phyloP scores from a whole-genome alignment of 2,113 vertebrate genomes.

The Vidua macroura region DNA sequence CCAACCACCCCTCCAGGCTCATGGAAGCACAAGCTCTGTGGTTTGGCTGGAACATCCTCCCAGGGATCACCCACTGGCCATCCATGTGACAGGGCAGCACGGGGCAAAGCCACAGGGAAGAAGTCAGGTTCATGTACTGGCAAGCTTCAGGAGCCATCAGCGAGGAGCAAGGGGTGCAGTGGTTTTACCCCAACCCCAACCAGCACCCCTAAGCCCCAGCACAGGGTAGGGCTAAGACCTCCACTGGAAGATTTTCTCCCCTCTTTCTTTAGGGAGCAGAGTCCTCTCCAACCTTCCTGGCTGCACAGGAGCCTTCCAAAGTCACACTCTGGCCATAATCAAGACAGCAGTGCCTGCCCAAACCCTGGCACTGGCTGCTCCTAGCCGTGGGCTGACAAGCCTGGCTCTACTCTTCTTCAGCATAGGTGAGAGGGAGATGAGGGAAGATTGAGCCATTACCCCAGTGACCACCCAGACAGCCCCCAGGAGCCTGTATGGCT shows the following conservation, averaged over 20 bases:
- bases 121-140: neutral
- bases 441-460: neutral
- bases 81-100: fast-evolving
- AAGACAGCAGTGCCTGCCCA: neutral
- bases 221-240: neutral
- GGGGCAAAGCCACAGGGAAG: neutral
- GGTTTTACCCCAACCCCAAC: neutral
- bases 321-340: fast-evolving
- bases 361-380: neutral
- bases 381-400: fast-evolving
- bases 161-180: fast-evolving
- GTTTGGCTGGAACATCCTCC: neutral
- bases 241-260: neutral
- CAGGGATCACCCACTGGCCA: fast-evolving
- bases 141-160: neutral
- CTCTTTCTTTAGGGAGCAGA: neutral
- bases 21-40: fast-evolving
- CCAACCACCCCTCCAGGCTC: neutral
- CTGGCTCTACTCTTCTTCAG: neutral
- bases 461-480: neutral
- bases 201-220: neutral
- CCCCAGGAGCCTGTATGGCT: neutral
- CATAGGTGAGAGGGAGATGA: neutral
- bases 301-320: neutral
- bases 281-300: neutral